Evolutionary conservation across 2,888 invertebrate genomes (phyloP).

Genomic region (Drosophila cognata): DNA sequence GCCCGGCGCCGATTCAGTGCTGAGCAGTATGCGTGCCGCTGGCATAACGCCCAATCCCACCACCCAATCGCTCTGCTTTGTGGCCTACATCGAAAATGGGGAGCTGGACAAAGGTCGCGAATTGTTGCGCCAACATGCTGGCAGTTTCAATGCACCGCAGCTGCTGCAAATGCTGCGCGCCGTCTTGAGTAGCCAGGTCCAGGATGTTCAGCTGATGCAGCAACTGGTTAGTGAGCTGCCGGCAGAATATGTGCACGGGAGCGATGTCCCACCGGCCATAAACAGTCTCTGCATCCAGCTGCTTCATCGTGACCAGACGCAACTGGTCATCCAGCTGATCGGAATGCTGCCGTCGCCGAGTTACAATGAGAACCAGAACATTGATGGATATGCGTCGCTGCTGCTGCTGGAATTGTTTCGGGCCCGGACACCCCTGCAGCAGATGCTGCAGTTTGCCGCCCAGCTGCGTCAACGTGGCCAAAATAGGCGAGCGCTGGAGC

Average conservation of each 20-base stretch:
- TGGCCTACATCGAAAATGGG: constrained; percentile 86
- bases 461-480: constrained; percentile 73
- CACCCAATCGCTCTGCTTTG: constrained; percentile 86
- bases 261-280: constrained; percentile 75
- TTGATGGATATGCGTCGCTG: constrained; percentile 86
- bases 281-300: constrained; percentile 86
- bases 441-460: constrained; percentile 81
- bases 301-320: constrained; percentile 77
- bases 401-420: constrained; percentile 87
- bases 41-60: constrained; percentile 85
- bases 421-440: constrained; percentile 83
- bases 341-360: constrained; percentile 75
- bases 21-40: constrained; percentile 87
- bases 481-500: constrained; percentile 84
- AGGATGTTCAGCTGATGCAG: constrained; percentile 56
- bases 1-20: constrained; percentile 85
- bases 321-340: constrained; percentile 83
- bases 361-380: constrained; percentile 85
- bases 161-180: constrained; percentile 71
- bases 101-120: constrained; percentile 76
- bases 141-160: constrained; percentile 68
- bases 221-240: constrained; percentile 75
- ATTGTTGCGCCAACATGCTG: constrained; percentile 62
- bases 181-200: constrained; percentile 10
- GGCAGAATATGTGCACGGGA: constrained; percentile 63